A percentile compares a stretch with the other conserved stretches of the same genome.
Conservation (phyloP, 2,797 vertebrate species). For the Cyclopterus lumpus region DNA sequence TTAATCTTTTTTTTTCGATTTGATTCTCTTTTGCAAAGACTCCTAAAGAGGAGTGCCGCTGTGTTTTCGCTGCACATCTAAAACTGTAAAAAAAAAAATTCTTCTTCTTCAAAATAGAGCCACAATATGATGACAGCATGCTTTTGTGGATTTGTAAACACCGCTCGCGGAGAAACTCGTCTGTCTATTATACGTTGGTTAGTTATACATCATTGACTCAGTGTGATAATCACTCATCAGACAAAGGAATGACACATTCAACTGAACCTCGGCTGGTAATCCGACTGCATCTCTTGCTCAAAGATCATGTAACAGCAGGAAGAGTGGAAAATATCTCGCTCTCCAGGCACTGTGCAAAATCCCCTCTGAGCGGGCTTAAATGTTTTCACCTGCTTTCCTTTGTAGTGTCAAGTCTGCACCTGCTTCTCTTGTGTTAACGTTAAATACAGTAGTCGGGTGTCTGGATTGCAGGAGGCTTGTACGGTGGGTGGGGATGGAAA, state of each 20-base stretch:
- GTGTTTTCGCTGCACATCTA: neutral
- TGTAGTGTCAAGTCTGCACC: conserved; percentile 36
- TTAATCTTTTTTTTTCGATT: neutral
- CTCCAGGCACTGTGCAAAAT: conserved; percentile 24
- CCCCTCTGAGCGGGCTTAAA: conserved; percentile 35
- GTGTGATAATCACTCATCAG: conserved; percentile 3
- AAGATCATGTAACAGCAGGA: conserved; percentile 25
- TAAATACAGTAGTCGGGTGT: conserved; percentile 13
- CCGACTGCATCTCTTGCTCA: conserved; percentile 16
- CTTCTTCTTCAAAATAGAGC: neutral
- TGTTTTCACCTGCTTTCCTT: conserved; percentile 59
- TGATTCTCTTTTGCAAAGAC: neutral
- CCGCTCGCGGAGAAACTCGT: neutral
- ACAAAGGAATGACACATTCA: neutral
- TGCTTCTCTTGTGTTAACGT: conserved; percentile 20
- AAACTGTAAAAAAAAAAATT: too few species aligned
- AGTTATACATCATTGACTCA: neutral
- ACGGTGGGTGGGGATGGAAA: conserved; percentile 5
- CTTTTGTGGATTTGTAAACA: neutral
- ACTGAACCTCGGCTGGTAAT: neutral
- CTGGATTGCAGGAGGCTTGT: neutral
- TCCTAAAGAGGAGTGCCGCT: neutral
- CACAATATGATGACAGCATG: neutral
- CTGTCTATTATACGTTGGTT: neutral
- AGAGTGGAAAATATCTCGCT: conserved; percentile 30